Percentiles rank a stretch among this genome's conserved stretches.
Conservation (phyloP, 92 coral and sea anemone genomes). For the Palythoa grandiflora region DNA sequence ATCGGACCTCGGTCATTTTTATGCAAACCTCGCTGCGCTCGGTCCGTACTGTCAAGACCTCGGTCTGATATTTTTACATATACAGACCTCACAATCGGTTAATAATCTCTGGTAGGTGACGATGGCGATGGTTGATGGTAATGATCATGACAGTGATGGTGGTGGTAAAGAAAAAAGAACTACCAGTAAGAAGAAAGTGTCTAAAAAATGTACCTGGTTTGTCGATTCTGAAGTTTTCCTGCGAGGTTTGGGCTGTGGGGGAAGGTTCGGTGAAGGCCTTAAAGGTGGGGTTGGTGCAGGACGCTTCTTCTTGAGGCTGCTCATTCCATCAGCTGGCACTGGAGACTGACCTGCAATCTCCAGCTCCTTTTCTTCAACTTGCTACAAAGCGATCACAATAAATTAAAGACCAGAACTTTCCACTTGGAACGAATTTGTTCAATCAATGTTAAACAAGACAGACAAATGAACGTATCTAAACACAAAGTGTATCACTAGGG, state of each 20-base stretch:
- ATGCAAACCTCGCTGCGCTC: too few species aligned
- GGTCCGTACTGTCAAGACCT: too few species aligned
- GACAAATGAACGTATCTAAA: too few species aligned
- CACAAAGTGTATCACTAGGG: too few species aligned
- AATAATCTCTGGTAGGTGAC: too few species aligned
- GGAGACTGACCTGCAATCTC: constrained; percentile 18
- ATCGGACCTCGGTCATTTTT: too few species aligned
- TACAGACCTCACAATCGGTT: too few species aligned
- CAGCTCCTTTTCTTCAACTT: constrained; percentile 10
- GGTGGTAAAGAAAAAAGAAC: too few species aligned
- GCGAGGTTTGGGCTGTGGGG: constrained; percentile 44
- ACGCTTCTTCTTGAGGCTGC: constrained; percentile 45
- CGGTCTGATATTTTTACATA: too few species aligned
- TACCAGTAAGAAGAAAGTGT: too few species aligned
- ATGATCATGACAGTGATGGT: too few species aligned
- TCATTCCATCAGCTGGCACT: background rate
- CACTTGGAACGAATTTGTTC: background rate
- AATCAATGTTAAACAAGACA: background rate
- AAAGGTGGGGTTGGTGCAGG: constrained; percentile 43
- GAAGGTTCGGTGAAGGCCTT: background rate
- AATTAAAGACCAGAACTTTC: background rate
- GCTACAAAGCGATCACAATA: constrained; percentile 6
- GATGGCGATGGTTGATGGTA: too few species aligned
- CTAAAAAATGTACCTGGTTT: constrained; percentile 17
- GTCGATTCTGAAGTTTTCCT: background rate